Evolutionary conservation across 2,797 vertebrate genomes (phyloP).

Genomic region (Molossus molossus): DNA sequence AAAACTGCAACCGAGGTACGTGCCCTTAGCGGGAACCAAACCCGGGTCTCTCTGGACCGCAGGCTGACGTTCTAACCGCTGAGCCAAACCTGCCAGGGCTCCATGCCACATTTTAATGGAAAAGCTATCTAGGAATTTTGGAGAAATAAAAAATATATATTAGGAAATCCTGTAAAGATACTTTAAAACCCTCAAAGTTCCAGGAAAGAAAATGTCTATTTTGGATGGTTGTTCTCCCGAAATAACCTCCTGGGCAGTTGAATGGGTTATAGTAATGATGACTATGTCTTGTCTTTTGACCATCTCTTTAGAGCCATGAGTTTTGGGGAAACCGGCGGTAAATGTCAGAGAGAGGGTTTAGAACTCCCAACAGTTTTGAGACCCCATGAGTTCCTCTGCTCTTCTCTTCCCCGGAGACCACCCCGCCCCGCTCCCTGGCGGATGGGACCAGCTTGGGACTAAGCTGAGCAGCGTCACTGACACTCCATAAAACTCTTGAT

Average conservation of each 20-base stretch:
- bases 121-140: constrained; percentile 26
- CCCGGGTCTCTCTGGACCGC: too few species aligned
- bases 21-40: too few species aligned
- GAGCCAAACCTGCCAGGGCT: too few species aligned
- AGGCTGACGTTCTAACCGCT: too few species aligned
- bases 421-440: not conserved
- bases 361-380: not conserved
- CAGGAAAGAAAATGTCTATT: not conserved
- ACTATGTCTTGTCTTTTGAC: not conserved
- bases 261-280: not conserved
- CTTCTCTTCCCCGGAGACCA: not conserved
- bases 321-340: not conserved
- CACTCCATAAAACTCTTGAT: not conserved
- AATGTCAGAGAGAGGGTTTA: not conserved
- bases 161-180: not conserved
- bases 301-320: not conserved
- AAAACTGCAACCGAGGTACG: too few species aligned
- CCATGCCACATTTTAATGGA: not conserved
- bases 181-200: not conserved
- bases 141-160: not conserved
- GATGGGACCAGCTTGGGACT: rapidly evolving
- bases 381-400: not conserved
- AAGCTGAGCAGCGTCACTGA: not conserved
- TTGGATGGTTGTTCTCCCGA: not conserved
- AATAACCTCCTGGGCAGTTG: constrained; percentile 18